Percentiles rank a stretch among this genome's conserved stretches.
Evolutionary conservation across 2,797 vertebrate genomes (phyloP).

Genomic region (Chrysocyon brachyurus): DNA sequence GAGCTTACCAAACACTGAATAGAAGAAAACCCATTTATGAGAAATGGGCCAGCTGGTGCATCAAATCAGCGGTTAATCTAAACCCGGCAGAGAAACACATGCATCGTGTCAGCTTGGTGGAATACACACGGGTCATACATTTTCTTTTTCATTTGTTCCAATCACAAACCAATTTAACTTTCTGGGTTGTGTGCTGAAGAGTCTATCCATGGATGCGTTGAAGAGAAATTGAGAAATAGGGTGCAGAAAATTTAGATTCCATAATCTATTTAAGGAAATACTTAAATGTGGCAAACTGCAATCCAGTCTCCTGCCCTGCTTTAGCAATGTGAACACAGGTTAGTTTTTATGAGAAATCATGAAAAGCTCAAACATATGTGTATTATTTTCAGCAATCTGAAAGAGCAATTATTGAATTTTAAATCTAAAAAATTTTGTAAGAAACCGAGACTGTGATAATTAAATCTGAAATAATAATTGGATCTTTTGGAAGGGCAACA

Average conservation of each 20-base stretch:
- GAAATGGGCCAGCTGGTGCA: conserved; percentile 61
- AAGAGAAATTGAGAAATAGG: conserved; percentile 66
- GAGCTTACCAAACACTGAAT: conserved; percentile 34
- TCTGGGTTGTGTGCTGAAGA: conserved; percentile 59
- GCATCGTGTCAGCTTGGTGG: conserved; percentile 36
- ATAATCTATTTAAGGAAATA: conserved; percentile 60
- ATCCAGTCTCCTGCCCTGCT: conserved; percentile 35
- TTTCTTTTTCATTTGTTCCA: conserved; percentile 73
- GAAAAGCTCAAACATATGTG: not conserved
- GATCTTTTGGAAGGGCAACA: conserved; percentile 33
- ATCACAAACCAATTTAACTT: conserved; percentile 71
- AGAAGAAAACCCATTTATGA: conserved; percentile 79
- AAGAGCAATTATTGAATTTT: conserved; percentile 50
- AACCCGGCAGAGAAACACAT: conserved; percentile 65
- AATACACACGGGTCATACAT: not conserved
- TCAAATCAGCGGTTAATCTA: conserved; percentile 76
- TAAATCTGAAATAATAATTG: conserved; percentile 50
- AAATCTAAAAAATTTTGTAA: conserved; percentile 49
- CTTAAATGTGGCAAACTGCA: conserved; percentile 55
- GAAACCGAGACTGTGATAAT: not conserved
- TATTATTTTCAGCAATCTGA: conserved; percentile 2
- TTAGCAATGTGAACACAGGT: conserved; percentile 32
- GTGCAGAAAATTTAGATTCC: conserved; percentile 47
- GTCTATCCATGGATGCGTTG: not conserved
- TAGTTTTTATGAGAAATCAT: conserved; percentile 57